A percentile compares a stretch with the other conserved stretches of the same genome.
These are phyloP conservation scores for Eonycteris spelaea DNA, from an alignment of 2,113 vertebrate genomes.

Conservation along the genomic window DNA sequence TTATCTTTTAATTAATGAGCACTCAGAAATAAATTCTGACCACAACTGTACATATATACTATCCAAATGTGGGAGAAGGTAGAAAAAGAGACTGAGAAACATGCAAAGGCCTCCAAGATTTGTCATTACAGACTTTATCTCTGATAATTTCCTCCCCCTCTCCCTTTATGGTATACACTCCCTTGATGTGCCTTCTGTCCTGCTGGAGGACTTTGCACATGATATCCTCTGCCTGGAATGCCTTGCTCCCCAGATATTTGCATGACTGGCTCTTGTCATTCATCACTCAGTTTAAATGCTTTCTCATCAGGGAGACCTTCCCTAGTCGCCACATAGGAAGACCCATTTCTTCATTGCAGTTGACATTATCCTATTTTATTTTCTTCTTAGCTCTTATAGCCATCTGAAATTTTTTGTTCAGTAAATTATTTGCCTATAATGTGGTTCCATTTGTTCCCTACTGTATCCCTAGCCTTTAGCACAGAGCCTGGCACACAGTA, in stretches of 20 bases:
- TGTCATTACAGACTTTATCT: neutral
- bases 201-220: neutral
- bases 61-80: neutral
- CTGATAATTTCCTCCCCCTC: neutral
- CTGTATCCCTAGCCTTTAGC: neutral
- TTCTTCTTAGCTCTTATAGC: neutral
- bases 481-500: neutral
- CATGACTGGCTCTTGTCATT: neutral
- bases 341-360: neutral
- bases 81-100: neutral
- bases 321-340: neutral
- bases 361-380: neutral
- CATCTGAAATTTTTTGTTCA: neutral
- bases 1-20: conserved; percentile 39
- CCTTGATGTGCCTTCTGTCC: neutral
- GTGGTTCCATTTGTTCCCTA: neutral
- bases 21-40: conserved; percentile 1
- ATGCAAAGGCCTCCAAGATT: neutral
- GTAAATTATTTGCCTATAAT: neutral
- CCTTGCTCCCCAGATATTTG: neutral
- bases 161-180: neutral
- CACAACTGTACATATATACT: neutral
- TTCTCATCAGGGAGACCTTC: neutral
- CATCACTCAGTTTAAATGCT: neutral
- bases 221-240: neutral